Conservation (phyloP, 2,888 invertebrate genomes). For the Fabriciana adippe region DNA sequence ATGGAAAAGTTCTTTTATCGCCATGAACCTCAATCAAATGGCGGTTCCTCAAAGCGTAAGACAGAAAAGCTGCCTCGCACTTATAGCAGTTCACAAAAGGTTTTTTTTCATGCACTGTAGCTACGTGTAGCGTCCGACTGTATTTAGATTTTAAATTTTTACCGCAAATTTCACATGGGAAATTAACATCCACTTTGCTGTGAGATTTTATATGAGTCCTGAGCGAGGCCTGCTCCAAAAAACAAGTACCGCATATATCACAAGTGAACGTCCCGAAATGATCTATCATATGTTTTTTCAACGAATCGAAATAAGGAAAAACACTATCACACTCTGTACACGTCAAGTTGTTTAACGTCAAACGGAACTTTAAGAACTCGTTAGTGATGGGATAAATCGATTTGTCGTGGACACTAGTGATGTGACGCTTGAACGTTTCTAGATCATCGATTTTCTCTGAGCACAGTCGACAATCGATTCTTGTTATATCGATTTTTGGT, state of each 20-base stretch:
- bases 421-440: slow-evolving; percentile 57
- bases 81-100: slow-evolving; percentile 70
- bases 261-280: slow-evolving; percentile 71
- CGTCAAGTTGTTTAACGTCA: slow-evolving; percentile 59
- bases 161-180: slow-evolving; percentile 76
- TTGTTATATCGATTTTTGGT: slow-evolving; percentile 71
- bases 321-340: slow-evolving; percentile 65
- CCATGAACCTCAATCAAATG: slow-evolving; percentile 71
- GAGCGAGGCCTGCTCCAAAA: slow-evolving; percentile 70
- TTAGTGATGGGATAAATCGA: slow-evolving; percentile 55
- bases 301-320: slow-evolving; percentile 66
- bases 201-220: slow-evolving; percentile 70
- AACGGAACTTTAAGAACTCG: slow-evolving; percentile 65
- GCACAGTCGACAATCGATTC: slow-evolving; percentile 70
- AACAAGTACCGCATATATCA: slow-evolving; percentile 72
- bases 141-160: slow-evolving; percentile 71
- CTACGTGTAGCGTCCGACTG: slow-evolving; percentile 64
- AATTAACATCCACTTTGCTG: slow-evolving; percentile 71
- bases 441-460: slow-evolving; percentile 62
- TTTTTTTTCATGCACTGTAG: slow-evolving; percentile 70
- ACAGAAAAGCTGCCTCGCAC: slow-evolving; percentile 67
- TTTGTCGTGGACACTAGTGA: slow-evolving; percentile 53
- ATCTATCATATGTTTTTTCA: slow-evolving; percentile 70
- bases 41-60: slow-evolving; percentile 62
- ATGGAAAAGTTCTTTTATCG: slow-evolving; percentile 66